Evolutionary conservation across 2,113 vertebrate genomes (phyloP), one percentile per base, ranked within the genome.

Genomic region (Empidonax alnorum): DNA sequence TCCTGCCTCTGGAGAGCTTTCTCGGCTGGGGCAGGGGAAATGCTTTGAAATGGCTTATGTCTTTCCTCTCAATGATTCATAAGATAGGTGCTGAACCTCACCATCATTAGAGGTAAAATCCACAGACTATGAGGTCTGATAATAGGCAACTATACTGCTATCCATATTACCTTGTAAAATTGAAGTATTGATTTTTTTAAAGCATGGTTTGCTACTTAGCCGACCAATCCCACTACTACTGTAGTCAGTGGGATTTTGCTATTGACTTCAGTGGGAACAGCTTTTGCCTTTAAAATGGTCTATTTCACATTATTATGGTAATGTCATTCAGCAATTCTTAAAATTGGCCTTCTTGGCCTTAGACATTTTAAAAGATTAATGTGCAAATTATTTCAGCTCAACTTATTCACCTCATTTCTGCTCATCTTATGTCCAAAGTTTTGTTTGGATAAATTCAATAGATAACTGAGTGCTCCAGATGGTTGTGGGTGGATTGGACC

Each of bases 101-200:
- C 75, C 59, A 33, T 90, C 89, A 88, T 84, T 67, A 72, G 73
- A 52, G 81, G 85, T 55, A 89, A 92, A 96, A 95, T 46, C 83
- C 79, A 58, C 76, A 50, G 76, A 12, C 83, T 65, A 19, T 5
- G 49, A 66, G 86, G 37, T 41, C 62, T 71, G 61, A 68, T 93
- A 93, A 95, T 93, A 86, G 85, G 79, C 72, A 92, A 49, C 84
- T 86, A 46, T 47, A 56, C 82, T 61, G 93, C 87, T 96, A 81
- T 68, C 92, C 88, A 17, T 84, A 96, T 93, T 94, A 73, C 83
- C 83, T 65, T 87, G 79, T 92, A 93, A 95, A 95, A 95, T 84
- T 87, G 90, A 87, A 86, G 83, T 87, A 97, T 96, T 89, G 92
- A 96, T 97, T 95, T 97, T 93, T 95, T 93, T 90, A 92, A 89